Base-by-base conservation (phyloP, 2,113 vertebrate species). In the Sceloporus undulatus region DNA sequence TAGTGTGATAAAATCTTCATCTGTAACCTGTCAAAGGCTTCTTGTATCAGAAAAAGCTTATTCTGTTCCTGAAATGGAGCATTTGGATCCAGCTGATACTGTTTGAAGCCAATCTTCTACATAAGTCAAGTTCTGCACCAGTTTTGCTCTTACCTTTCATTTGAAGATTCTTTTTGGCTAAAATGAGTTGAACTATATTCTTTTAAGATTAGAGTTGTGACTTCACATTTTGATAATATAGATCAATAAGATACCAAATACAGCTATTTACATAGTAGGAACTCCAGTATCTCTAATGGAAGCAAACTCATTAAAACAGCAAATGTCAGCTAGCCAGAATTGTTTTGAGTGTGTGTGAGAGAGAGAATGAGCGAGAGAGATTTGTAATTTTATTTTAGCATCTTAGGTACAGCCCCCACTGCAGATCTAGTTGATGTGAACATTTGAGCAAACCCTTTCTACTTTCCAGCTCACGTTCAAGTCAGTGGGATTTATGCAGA, bases 111-210 rank as follows among this genome's bases (percentile, higher is more conserved):
- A 82, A 21, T 48, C 23, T 42, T 73, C 38, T 80, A 25, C 77
- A 74, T 21, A 52, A 38, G 42, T 73, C 52, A 19, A 59, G 8
- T 82, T 82, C 71, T 54, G 38, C 8, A 25, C 11, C 14, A 68
- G n/a, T 9, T 68, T 83, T 83, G n/a, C 19, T n/a, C 62, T 88
- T 13, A 19, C 21, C 73, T 78, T 29, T 68, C 34, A 34, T 34
- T 34, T 34, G 29, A 81, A 93, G 29, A 83, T 89, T 52, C 56
- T 62, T 18, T n/a, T 2, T 90, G 42, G 42, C 85, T 74, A 88
- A 79, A 0, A 0, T 71, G 40, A 73, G 83, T 38, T 89, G 81
- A 89, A 8, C 40, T 75, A 79, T 42, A n/a, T 27, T 75, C 68
- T 76, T 82, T 82, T 54, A 19, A 29, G 65, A 54, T 56, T 11